A percentile compares a stretch with the other conserved stretches of the same genome.
phyloP scores from a whole-genome alignment of 1,140 invertebrate genomes.

The Brachystomella parvula region DNA sequence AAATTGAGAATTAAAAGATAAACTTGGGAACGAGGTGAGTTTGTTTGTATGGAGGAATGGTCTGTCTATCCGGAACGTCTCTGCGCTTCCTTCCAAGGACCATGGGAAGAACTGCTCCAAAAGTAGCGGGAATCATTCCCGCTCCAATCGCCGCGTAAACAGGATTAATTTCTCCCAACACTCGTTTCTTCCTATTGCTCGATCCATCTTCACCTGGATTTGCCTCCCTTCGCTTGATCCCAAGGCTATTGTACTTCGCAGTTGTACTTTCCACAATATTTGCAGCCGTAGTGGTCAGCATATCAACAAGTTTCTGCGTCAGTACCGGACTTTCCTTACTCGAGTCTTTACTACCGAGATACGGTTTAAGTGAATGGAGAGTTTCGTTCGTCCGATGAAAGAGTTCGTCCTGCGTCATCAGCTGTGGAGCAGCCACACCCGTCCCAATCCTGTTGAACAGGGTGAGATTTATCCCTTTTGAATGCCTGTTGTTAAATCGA shows the following conservation, averaged over 20 bases:
- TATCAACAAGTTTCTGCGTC: neutral
- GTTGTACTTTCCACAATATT: slow-evolving; percentile 1
- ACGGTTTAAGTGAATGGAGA: slow-evolving; percentile 22
- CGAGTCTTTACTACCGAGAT: slow-evolving; percentile 16
- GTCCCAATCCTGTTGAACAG: neutral
- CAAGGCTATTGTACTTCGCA: slow-evolving; percentile 1
- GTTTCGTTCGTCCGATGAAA: slow-evolving; percentile 31
- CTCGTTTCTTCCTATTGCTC: neutral
- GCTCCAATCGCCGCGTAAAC: slow-evolving; percentile 31
- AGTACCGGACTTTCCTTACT: neutral
- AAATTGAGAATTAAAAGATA: too few species aligned
- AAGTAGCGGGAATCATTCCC: slow-evolving; percentile 33
- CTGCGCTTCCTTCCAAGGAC: slow-evolving; percentile 26
- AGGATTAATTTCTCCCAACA: slow-evolving; percentile 18
- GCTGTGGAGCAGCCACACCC: neutral
- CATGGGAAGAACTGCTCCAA: slow-evolving; percentile 32
- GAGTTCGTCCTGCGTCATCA: slow-evolving; percentile 27
- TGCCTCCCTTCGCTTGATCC: neutral
- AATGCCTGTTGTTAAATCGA: neutral
- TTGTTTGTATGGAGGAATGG: neutral
- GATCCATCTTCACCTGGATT: neutral
- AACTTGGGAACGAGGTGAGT: too few species aligned
- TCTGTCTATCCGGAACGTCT: neutral
- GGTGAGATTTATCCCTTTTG: neutral
- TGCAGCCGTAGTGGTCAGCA: neutral